Base-by-base conservation (phyloP, 1,140 invertebrate genomes). In the Hylyphantes graminicola region DNA sequence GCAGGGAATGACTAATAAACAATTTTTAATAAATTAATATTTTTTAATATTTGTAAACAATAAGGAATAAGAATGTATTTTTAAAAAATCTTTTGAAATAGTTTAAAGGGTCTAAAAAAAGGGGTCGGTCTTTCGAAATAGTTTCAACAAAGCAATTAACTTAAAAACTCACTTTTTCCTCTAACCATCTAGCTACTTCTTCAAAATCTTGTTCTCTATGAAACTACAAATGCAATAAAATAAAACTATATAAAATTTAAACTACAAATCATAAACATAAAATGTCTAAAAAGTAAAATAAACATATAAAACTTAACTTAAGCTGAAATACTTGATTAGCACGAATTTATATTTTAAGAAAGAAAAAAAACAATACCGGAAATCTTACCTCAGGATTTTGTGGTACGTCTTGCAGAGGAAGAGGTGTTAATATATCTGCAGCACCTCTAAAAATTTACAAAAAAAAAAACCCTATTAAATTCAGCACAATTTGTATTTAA, bases 161-260 rank as follows among this genome's bases (percentile, higher is more conserved):
- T 68, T 6, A 50, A 68, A 17, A 53, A 67, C 8, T 74, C 67
- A 83, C 80, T 57, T 83, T 73, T 12, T 83, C 93, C 88, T 92
- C 93, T 88, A 97, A 92, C 96, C 96, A 98, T 88, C 95, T 94
- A 87, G 96, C 96, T 93, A 97, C 97, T 91, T 97, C 96, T 91
- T 96, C 95, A 91, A 97, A 95, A 90, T 97, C 96, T 89, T 93
- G 93, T 88, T 96, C 94, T 90, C 68, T 70, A 17, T 48, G 5
- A 70, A 70, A 70, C 68, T 70, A n/a, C 17, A 70, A 51, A 70
- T 17, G 21, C 9, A 19, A 15, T 35, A 35, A 70, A 70, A 59
- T 59, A 59, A 13, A 13, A 59, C n/a, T 59, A 59, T n/a, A 59
- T 7, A 59, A 7, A 59, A 59, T 13, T 59, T 7, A 59, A 5